phyloP scores from a whole-genome alignment of 1,140 invertebrate genomes.

The Holotrichia oblita region DNA sequence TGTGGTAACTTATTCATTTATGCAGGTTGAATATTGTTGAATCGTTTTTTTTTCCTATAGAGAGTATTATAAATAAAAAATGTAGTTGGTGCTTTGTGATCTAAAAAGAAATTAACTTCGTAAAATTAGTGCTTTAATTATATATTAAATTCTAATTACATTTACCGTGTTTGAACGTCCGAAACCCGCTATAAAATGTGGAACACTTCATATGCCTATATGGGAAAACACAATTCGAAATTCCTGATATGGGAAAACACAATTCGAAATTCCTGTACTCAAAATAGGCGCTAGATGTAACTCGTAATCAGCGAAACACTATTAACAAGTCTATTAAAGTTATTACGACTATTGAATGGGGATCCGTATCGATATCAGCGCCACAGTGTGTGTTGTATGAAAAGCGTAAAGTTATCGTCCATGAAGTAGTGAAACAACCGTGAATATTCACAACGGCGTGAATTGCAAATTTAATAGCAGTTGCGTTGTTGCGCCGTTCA shows the following conservation, averaged over 20 bases:
- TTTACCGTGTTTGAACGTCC: too few relatives aligned
- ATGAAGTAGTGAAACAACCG: conserved; percentile 28
- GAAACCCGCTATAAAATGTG: too few relatives aligned
- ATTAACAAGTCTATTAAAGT: conserved; percentile 35
- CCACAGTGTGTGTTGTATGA: background rate
- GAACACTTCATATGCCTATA: too few relatives aligned
- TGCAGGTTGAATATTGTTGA: too few relatives aligned
- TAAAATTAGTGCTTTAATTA: too few relatives aligned
- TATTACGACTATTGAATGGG: conserved; percentile 27
- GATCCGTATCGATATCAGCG: conserved; percentile 30
- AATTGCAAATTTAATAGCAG: conserved; percentile 36
- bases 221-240: too few relatives aligned
- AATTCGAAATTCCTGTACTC: background rate
- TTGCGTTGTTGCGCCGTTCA: conserved; percentile 21
- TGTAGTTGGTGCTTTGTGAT: too few relatives aligned
- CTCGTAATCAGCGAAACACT: conserved; percentile 36
- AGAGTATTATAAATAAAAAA: too few relatives aligned
- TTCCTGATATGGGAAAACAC: background rate
- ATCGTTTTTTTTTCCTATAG: too few relatives aligned
- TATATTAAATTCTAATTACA: too few relatives aligned
- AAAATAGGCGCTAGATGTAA: background rate
- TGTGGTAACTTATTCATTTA: too few relatives aligned
- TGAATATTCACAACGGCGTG: conserved; percentile 31
- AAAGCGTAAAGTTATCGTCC: conserved; percentile 28
- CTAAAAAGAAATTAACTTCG: too few relatives aligned